Conservation (phyloP, 1,140 invertebrate genomes). For the Thrips palmi region DNA sequence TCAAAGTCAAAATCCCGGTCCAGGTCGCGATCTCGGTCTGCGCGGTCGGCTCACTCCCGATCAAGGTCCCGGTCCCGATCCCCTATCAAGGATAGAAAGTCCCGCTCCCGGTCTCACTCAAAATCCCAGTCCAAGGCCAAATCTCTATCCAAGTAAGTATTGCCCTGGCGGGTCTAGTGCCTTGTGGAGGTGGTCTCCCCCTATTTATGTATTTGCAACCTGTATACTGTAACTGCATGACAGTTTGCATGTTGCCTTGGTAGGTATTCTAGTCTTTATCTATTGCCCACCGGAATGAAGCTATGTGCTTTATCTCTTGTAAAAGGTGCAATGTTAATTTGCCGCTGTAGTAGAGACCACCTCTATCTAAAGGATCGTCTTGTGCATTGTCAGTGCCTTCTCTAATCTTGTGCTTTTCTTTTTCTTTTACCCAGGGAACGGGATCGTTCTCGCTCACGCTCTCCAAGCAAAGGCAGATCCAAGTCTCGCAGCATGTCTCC, state of each 20-base stretch:
- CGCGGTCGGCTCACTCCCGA: no score
- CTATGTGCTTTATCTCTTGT: slow-evolving; percentile 8
- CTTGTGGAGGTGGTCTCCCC: slow-evolving; percentile 1
- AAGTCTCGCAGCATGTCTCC: slow-evolving; percentile 31
- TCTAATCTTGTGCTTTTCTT: not conserved
- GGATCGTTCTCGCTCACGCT: slow-evolving; percentile 20
- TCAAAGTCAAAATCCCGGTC: slow-evolving; percentile 34
- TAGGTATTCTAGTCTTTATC: not conserved
- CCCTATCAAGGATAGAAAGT: slow-evolving; percentile 33
- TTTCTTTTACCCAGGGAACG: not conserved
- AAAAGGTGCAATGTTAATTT: not conserved
- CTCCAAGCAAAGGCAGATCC: slow-evolving; percentile 30
- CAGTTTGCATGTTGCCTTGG: not conserved
- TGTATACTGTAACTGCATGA: not conserved
- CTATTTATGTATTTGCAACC: slow-evolving; percentile 4
- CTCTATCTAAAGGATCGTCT: not conserved
- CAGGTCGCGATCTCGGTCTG: slow-evolving; percentile 36
- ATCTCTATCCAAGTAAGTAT: slow-evolving; percentile 20
- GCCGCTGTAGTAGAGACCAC: not conserved
- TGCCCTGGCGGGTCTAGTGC: slow-evolving; percentile 1
- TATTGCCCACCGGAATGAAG: slow-evolving; percentile 8
- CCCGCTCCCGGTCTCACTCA: no score
- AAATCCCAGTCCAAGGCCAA: slow-evolving; percentile 38
- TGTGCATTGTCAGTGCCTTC: not conserved
- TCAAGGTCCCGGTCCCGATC: no score